Evolutionary conservation across 2,113 vertebrate species (phyloP).

Genomic region (Carassius gibelio): DNA sequence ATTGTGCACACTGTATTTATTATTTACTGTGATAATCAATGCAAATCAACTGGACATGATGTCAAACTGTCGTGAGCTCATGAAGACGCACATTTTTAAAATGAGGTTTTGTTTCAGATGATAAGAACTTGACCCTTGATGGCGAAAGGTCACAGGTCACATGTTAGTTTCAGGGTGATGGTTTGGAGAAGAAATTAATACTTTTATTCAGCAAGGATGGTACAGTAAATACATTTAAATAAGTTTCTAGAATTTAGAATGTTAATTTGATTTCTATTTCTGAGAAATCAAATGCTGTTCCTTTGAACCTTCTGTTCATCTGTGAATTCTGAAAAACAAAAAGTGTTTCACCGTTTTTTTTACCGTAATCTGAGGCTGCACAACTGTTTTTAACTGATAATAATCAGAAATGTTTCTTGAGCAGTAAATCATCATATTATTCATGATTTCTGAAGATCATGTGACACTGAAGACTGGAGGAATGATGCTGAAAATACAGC

Average conservation of each 20-base stretch:
- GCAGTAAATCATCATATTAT: not conserved
- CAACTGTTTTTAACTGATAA: not conserved
- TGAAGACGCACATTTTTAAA: not conserved
- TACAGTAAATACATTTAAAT: no score
- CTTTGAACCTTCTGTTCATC: no score
- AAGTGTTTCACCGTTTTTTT: no score
- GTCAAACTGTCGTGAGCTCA: not conserved
- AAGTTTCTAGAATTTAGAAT: no score
- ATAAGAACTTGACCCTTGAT: not conserved
- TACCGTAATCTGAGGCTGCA: no score
- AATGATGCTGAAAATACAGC: not conserved
- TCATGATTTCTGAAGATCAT: not conserved
- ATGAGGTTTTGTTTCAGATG: not conserved
- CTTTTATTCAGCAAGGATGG: not conserved
- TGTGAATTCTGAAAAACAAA: no score
- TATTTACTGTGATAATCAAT: constrained; percentile 36
- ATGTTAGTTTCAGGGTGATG: not conserved
- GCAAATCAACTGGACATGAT: constrained; percentile 29
- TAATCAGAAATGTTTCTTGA: not conserved
- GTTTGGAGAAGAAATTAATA: no score
- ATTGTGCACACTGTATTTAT: not conserved
- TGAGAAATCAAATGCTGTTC: no score
- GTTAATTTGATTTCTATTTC: no score
- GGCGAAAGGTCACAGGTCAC: not conserved
- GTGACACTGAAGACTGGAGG: no score